These are phyloP conservation scores for fruit fly (Drosophila melanogaster) DNA, from an alignment of 1,140 invertebrate genomes.

Conservation along the genomic window Release_6_plus_ISO1_MT NT_037436.4:15153001-15153500, in stretches of 20 bases:
- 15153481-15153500: neutral
- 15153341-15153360: neutral
- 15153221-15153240: constrained; percentile 34
- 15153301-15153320: constrained; percentile 7
- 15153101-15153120: constrained; percentile 84
- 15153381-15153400: neutral
- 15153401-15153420: neutral
- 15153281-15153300: neutral
- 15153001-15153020: constrained; percentile 90
- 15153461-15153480: neutral
- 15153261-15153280: neutral
- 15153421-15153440: no score
- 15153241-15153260: constrained; percentile 48
- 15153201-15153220: constrained; percentile 21
- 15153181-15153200: constrained; percentile 51
- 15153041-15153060: constrained; percentile 95
- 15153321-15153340: neutral
- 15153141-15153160: constrained; percentile 56
- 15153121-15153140: constrained; percentile 83
- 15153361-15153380: neutral
- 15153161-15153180: constrained; percentile 67
- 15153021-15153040: constrained; percentile 88
- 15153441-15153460: no score
- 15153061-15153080: constrained; percentile 90
- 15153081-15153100: constrained; percentile 88